Evolutionary conservation across 1,140 invertebrate genomes (phyloP).

Genomic region (Ectropis grisescens): DNA sequence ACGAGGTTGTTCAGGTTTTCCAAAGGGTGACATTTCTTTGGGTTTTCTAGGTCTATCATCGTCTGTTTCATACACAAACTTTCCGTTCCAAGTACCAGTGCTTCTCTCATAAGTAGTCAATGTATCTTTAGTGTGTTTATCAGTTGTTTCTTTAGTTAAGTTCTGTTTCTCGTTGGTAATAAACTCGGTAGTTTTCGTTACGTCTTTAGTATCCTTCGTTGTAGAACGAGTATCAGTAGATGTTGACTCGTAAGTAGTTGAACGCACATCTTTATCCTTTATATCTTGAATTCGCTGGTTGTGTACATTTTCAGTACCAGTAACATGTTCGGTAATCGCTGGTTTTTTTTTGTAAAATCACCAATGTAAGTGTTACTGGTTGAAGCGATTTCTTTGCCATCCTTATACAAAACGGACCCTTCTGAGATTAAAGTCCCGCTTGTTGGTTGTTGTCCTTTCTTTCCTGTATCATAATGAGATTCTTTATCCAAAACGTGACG

Average conservation of each 20-base stretch:
- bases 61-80: slow-evolving; percentile 56
- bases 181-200: slow-evolving; percentile 41
- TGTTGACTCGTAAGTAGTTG: slow-evolving; percentile 22
- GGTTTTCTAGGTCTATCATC: slow-evolving; percentile 50
- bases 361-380: slow-evolving; percentile 49
- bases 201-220: slow-evolving; percentile 30
- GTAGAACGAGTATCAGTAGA: slow-evolving; percentile 26
- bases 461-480: slow-evolving; percentile 69
- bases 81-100: slow-evolving; percentile 61
- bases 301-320: slow-evolving; percentile 26
- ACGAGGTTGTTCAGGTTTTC: slow-evolving; percentile 46
- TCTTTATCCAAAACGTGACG: slow-evolving; percentile 67
- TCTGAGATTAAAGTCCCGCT: slow-evolving; percentile 45
- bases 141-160: slow-evolving; percentile 37
- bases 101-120: slow-evolving; percentile 56
- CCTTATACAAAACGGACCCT: slow-evolving; percentile 53
- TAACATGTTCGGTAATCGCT: slow-evolving; percentile 42
- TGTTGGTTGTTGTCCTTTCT: slow-evolving; percentile 60
- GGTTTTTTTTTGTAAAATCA: slow-evolving; percentile 49
- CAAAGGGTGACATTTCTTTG: slow-evolving; percentile 56
- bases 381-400: slow-evolving; percentile 56
- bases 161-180: slow-evolving; percentile 45
- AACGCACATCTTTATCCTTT: slow-evolving; percentile 24
- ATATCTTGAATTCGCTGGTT: slow-evolving; percentile 28
- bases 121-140: slow-evolving; percentile 48